A percentile compares a stretch with the other conserved stretches of the same genome.
phyloP scores from a whole-genome alignment of 1,140 invertebrate species.

The Oncopeltus fasciatus region DNA sequence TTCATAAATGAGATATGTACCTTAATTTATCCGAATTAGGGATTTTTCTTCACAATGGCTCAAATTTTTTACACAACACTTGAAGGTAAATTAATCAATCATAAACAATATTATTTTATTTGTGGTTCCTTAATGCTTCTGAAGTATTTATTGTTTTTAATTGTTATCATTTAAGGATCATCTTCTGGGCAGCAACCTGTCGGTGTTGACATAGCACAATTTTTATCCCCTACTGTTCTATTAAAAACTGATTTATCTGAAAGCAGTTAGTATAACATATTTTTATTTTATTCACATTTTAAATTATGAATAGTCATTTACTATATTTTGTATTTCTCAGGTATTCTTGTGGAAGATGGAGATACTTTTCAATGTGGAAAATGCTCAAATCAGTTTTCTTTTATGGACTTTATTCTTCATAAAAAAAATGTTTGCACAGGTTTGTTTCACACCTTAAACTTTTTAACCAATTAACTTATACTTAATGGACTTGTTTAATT shows the following conservation, averaged over 20 bases:
- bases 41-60: constrained; percentile 15
- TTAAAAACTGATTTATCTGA: background rate
- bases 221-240: background rate
- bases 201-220: background rate
- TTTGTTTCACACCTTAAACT: background rate
- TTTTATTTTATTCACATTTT: background rate
- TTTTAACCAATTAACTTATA: background rate
- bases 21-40: constrained; percentile 3
- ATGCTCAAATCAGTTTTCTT: constrained; percentile 47
- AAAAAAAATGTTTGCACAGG: constrained; percentile 35
- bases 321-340: background rate
- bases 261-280: background rate
- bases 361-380: constrained; percentile 54
- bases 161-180: background rate
- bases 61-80: constrained; percentile 19
- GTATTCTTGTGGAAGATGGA: constrained; percentile 34
- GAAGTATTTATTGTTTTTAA: background rate
- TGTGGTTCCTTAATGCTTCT: background rate
- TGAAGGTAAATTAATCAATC: constrained; percentile 5
- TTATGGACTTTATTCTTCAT: constrained; percentile 40
- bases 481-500: too few species aligned
- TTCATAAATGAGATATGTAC: constrained; percentile 2
- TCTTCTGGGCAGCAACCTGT: background rate
- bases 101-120: too few species aligned
- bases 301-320: background rate